Conservation (phyloP, 35 echinoderm and acorn worm genomes). For the Nesometra sesokonis region DNA sequence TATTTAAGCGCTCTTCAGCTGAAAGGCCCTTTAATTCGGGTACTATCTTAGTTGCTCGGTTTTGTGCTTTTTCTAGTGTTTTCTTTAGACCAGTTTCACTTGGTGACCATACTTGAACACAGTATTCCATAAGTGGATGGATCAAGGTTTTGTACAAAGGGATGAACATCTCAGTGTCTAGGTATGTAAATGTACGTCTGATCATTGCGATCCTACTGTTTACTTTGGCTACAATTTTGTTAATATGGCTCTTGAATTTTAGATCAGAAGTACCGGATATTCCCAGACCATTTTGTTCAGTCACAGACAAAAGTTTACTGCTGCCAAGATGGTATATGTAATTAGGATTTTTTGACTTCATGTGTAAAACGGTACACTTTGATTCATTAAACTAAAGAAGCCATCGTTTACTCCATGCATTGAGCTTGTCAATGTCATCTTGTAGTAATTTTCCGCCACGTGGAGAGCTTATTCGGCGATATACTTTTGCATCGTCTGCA, state of each 20-base stretch:
- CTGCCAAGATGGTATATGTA: neutral
- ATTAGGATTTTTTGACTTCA: neutral
- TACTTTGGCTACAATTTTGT: neutral
- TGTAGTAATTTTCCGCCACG: neutral
- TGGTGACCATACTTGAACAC: neutral
- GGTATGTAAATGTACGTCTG: neutral
- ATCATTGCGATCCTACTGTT: neutral
- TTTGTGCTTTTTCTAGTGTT: neutral
- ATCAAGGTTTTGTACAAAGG: neutral
- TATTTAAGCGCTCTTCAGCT: constrained; percentile 18
- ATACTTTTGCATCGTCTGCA: constrained; percentile 35
- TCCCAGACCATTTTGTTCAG: neutral
- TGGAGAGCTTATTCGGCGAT: constrained; percentile 1
- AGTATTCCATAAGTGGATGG: neutral
- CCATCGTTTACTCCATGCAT: constrained; percentile 9
- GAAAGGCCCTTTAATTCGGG: constrained; percentile 5
- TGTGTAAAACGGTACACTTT: constrained; percentile 27
- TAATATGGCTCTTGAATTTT: neutral
- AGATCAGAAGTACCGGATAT: neutral
- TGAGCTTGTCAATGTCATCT: constrained; percentile 19
- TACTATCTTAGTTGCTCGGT: constrained; percentile 22
- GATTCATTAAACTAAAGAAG: constrained; percentile 24
- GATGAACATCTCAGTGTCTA: neutral
- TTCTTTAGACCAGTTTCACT: neutral
- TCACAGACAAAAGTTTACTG: neutral